A percentile compares a stretch with the other conserved stretches of the same genome.
Conservation (phyloP, 2,113 vertebrate genomes). For the Macrotus californicus region DNA sequence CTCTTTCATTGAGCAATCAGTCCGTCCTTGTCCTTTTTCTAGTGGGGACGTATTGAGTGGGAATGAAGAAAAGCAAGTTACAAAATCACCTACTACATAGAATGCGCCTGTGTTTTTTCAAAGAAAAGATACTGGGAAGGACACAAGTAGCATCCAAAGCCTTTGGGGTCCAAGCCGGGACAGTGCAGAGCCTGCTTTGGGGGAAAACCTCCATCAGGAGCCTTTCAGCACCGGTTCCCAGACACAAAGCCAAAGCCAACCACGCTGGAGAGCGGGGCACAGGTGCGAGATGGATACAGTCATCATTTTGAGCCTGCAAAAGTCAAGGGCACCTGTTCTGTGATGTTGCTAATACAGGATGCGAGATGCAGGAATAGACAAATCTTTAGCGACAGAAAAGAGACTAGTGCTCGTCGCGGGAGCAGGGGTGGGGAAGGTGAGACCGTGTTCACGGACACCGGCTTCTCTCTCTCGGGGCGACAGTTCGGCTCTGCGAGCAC, state of each 20-base stretch:
- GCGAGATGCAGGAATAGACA: background rate
- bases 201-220: background rate
- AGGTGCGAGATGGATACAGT: no score
- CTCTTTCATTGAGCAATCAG: background rate
- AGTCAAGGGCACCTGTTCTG: background rate
- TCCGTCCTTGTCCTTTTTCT: background rate
- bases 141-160: background rate
- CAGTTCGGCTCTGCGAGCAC: background rate
- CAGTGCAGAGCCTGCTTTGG: background rate
- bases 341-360: background rate
- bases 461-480: background rate
- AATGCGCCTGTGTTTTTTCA: no score
- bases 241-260: background rate
- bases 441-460: background rate
- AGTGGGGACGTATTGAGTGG: background rate
- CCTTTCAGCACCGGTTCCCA: background rate
- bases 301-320: background rate
- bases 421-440: background rate
- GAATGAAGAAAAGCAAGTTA: background rate
- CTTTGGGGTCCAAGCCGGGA: background rate
- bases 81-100: background rate
- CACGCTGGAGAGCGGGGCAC: background rate
- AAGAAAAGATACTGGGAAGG: background rate
- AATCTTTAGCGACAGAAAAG: background rate
- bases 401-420: background rate